Base-by-base conservation (phyloP, 2,113 vertebrate species). In the Garra rufa region DNA sequence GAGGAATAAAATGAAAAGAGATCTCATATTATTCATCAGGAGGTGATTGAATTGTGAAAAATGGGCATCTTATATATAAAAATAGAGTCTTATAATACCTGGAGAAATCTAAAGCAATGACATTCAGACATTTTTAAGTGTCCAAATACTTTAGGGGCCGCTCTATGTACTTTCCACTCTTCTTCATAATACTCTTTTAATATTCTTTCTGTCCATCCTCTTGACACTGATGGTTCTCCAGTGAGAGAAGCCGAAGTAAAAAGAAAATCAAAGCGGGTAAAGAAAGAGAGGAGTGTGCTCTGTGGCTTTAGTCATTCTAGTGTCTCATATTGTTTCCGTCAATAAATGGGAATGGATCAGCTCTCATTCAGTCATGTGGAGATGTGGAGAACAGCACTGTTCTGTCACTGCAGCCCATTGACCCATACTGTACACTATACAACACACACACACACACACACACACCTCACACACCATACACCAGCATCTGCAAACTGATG, bases 381-480 rank as follows among this genome's bases (percentile, higher is more conserved):
- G 83, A 19, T 14, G n/a, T 30, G 19, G 30, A 76, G 82, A 61
- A 76, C 44, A 55, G 55, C 46, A 44, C 19, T 76, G 76, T 71
- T 75, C 71, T 55, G 69, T 77, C 82, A 80, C 46, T 75, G 59
- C 46, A 69, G 77, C 82, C 61, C 59, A 76, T 78, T 84, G 86
- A 84, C 86, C 75, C 30, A 73, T 44, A 59, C 30, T 55, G 28
- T n/a, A 76, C 30, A 57, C 10, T 26, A 30, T 3, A 80, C 9
- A 70, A 76, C 67, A 65, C 24, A 80, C 38, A 71, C 9, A 43
- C 50, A 52, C 50, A 50, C 1, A 46, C 44, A 14, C 44, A 46
- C 44, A 14, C 44, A 46, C 46, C 28, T 21, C 30, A 10, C 69
- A 24, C 69, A 48, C 44, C 65, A 38, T 21, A 65, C 65, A 41